phyloP scores from a whole-genome alignment of 1,140 invertebrate species.

The Stenopsyche tienmushanensis region DNA sequence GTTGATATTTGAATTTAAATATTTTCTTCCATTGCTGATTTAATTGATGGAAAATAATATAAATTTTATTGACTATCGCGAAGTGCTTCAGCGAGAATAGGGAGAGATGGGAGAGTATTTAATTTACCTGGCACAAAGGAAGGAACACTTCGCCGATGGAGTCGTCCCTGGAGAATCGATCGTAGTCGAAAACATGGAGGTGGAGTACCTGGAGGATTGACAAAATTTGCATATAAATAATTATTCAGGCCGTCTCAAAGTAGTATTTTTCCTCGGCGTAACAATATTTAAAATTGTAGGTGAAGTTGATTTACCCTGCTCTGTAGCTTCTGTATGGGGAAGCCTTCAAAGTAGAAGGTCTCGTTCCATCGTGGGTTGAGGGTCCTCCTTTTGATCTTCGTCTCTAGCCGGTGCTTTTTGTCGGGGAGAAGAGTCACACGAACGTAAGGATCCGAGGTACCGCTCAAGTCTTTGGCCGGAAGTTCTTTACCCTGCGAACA shows the following conservation, averaged over 20 bases:
- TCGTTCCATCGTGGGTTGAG: conserved; percentile 97
- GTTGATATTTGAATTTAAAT: too few species aligned
- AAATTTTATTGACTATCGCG: too few species aligned
- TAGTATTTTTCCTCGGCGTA: too few species aligned
- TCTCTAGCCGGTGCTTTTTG: conserved; percentile 94
- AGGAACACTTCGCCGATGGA: conserved; percentile 95
- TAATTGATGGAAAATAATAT: too few species aligned
- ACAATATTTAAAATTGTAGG: too few species aligned
- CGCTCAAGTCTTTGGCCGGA: conserved; percentile 91
- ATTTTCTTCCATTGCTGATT: too few species aligned
- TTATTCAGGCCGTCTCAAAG: not conserved
- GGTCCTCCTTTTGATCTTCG: conserved; percentile 93
- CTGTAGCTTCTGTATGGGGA: conserved; percentile 90
- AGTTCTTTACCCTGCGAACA: conserved; percentile 79
- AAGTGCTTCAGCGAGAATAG: too few species aligned
- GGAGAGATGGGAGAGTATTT: too few species aligned
- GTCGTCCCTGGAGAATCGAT: conserved; percentile 91
- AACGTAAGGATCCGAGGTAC: conserved; percentile 91
- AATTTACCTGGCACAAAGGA: conserved; percentile 84
- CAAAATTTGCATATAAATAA: conserved; percentile 4
- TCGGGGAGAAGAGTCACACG: conserved; percentile 91
- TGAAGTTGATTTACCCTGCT: conserved; percentile 65
- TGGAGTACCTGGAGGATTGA: conserved; percentile 74
- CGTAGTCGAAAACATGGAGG: conserved; percentile 94
- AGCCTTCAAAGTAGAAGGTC: conserved; percentile 96